phyloP scores from a whole-genome alignment of 2,888 invertebrate species.

The Tridacna crocea region DNA sequence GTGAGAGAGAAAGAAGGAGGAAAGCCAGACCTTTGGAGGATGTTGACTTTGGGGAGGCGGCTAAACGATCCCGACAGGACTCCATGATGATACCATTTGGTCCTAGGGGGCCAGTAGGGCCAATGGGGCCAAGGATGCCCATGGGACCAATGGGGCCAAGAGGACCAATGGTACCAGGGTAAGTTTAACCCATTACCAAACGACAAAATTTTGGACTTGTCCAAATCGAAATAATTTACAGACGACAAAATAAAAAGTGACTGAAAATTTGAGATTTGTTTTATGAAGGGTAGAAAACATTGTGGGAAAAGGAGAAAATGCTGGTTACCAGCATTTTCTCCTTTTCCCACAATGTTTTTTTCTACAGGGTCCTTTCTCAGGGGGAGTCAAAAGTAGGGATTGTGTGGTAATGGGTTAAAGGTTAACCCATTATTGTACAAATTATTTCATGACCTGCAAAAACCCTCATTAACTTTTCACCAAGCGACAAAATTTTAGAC shows the following conservation, averaged over 20 bases:
- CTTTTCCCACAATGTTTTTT: neutral
- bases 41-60: conserved; percentile 80
- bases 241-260: too few relatives aligned
- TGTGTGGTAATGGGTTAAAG: neutral
- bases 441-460: too few relatives aligned
- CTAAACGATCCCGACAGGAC: conserved; percentile 63
- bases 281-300: neutral
- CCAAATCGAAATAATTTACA: too few relatives aligned
- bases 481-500: too few relatives aligned
- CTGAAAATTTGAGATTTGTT: too few relatives aligned
- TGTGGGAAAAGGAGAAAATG: neutral
- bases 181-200: conserved; percentile 10
- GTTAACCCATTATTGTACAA: too few relatives aligned
- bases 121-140: conserved; percentile 55
- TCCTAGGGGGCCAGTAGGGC: conserved; percentile 45
- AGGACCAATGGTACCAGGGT: conserved; percentile 55
- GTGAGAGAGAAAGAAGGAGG: conserved; percentile 50
- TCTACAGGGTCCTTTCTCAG: neutral
- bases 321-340: neutral
- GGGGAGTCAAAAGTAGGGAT: neutral
- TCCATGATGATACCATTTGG: conserved; percentile 49
- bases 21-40: conserved; percentile 69
- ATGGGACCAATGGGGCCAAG: conserved; percentile 46
- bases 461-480: too few relatives aligned
- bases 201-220: too few relatives aligned